phyloP scores from a whole-genome alignment of 2,888 invertebrate genomes.

The Dexiosoma caninum region DNA sequence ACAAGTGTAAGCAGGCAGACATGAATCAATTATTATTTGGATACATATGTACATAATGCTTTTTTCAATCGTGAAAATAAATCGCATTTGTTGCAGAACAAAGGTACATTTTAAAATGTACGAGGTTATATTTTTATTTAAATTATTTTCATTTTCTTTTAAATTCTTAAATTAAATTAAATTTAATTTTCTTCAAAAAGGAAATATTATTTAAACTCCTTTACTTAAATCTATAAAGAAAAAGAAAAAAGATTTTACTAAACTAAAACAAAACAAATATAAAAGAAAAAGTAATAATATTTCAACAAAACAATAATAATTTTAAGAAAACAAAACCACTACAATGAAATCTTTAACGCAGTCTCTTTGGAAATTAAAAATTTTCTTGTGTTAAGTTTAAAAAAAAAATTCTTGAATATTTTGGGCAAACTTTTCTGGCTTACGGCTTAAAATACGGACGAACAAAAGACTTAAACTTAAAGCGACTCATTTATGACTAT shows the following conservation, averaged over 20 bases:
- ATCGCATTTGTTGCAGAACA: too few relatives aligned
- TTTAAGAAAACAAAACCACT: slow-evolving; percentile 18
- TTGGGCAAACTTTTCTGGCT: background rate
- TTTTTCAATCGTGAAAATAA: too few relatives aligned
- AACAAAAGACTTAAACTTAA: background rate
- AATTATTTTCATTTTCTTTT: background rate
- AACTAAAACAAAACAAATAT: slow-evolving; percentile 27
- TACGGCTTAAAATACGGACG: background rate
- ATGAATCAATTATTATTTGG: too few relatives aligned
- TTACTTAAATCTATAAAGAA: background rate
- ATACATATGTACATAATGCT: too few relatives aligned
- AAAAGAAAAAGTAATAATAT: slow-evolving; percentile 15
- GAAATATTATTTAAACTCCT: too few relatives aligned
- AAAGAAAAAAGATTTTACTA: slow-evolving; percentile 33
- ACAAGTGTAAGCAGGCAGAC: too few relatives aligned
- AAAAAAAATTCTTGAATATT: background rate
- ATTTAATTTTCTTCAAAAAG: background rate
- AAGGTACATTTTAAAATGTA: background rate
- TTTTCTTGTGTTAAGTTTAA: background rate
- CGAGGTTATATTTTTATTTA: background rate
- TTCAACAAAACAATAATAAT: slow-evolving; percentile 31
- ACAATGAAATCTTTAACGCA: slow-evolving; percentile 49
- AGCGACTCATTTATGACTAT: background rate
- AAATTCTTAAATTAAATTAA: background rate
- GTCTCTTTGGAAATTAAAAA: slow-evolving; percentile 64